Conservation (phyloP, 2,888 invertebrate genomes). For the Caenorhabditis imperialis region DNA sequence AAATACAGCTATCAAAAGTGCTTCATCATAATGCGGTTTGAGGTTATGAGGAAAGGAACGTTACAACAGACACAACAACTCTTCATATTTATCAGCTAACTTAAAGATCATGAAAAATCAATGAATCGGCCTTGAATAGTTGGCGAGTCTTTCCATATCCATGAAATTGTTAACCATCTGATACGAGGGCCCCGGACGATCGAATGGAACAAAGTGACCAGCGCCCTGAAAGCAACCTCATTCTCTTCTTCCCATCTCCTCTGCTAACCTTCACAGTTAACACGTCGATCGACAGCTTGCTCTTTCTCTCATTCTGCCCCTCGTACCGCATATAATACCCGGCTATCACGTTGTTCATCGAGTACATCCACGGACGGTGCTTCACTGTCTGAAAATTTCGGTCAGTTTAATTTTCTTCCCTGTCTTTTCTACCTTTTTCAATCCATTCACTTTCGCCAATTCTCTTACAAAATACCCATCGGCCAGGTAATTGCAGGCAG, state of each 20-base stretch:
- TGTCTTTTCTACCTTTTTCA: slow-evolving; percentile 17
- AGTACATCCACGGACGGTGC: slow-evolving; percentile 60
- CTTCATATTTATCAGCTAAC: no score
- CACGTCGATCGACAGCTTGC: slow-evolving; percentile 68
- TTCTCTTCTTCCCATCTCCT: background rate
- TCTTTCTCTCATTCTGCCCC: slow-evolving; percentile 19
- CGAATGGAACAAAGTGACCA: slow-evolving; percentile 63
- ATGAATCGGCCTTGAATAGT: slow-evolving; percentile 41
- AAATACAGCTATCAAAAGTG: no score
- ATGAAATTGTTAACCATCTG: slow-evolving; percentile 66
- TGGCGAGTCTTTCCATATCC: slow-evolving; percentile 29
- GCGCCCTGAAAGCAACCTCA: slow-evolving; percentile 42
- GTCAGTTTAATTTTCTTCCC: background rate
- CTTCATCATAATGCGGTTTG: no score
- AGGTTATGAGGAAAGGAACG: no score
- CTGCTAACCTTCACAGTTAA: slow-evolving; percentile 63
- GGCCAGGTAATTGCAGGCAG: slow-evolving; percentile 56
- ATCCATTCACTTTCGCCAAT: slow-evolving; percentile 23
- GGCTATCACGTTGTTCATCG: slow-evolving; percentile 59
- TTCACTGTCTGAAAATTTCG: slow-evolving; percentile 45
- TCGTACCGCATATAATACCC: slow-evolving; percentile 68
- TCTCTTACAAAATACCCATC: slow-evolving; percentile 43
- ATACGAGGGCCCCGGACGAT: slow-evolving; percentile 58
- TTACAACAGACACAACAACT: no score
- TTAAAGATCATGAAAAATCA: no score